A percentile compares a stretch with the other conserved stretches of the same genome.
These are phyloP conservation scores for Tricholauxania praeusta DNA, from an alignment of 2,888 invertebrate genomes.

Conservation along the genomic window DNA sequence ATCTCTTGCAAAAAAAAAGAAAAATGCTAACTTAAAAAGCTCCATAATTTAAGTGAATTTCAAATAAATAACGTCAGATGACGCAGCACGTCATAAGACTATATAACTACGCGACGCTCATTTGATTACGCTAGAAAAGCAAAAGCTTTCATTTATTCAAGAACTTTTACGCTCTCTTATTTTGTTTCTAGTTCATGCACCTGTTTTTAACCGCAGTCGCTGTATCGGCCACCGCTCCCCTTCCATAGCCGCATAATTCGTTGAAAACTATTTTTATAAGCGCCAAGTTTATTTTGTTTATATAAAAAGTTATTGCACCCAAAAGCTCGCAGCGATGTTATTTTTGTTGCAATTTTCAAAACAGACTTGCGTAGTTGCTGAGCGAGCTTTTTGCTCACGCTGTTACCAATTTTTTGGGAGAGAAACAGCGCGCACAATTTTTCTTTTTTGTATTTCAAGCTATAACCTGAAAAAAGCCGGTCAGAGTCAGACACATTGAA, in stretches of 20 bases:
- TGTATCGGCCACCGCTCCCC: not conserved
- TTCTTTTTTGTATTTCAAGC: not conserved
- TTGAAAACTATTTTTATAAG: not conserved
- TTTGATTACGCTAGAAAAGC: not conserved
- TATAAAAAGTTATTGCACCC: conserved; percentile 43
- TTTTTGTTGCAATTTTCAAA: conserved; percentile 5
- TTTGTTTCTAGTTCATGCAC: not conserved
- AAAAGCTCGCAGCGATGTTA: conserved; percentile 9
- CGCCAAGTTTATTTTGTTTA: conserved; percentile 36
- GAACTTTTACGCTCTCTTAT: not conserved
- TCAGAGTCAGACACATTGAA: conserved; percentile 44
- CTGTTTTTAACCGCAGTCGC: not conserved
- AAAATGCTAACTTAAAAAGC: conserved; percentile 8
- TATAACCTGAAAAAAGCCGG: conserved; percentile 39
- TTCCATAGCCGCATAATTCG: not conserved
- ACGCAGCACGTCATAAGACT: not conserved
- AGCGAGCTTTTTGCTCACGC: not conserved
- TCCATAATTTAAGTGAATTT: not conserved
- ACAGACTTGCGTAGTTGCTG: not conserved
- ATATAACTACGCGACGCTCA: not conserved
- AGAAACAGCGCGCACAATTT: conserved; percentile 7
- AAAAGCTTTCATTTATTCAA: conserved; percentile 14
- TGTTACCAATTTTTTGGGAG: not conserved
- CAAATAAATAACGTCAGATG: conserved; percentile 19
- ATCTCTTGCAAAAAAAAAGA: conserved; percentile 24